These are phyloP conservation scores for Leucophenga montana DNA, from an alignment of 2,888 invertebrate genomes.

Conservation along the genomic window DNA sequence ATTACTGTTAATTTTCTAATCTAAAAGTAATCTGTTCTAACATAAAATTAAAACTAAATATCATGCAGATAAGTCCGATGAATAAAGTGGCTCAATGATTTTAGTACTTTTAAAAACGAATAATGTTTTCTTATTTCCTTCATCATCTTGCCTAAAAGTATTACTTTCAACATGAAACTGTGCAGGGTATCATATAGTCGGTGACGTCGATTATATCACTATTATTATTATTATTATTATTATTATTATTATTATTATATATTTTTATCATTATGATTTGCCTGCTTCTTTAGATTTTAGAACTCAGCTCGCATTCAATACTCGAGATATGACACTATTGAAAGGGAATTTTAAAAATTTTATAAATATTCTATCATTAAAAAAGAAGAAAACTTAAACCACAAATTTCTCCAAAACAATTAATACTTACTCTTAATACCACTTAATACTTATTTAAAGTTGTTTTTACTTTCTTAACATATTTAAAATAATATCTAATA, in stretches of 20 bases:
- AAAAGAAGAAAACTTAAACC: no score
- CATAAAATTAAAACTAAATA: no score
- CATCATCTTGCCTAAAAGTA: no score
- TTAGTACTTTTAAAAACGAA: no score
- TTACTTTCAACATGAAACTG: no score
- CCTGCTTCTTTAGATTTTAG: conserved; percentile 2
- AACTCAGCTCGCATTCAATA: not conserved
- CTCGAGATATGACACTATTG: not conserved
- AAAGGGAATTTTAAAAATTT: conserved; percentile 20
- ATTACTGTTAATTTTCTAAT: no score
- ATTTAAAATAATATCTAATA: not conserved
- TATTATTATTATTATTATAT: not conserved
- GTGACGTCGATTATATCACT: not conserved
- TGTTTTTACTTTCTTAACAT: conserved; percentile 4
- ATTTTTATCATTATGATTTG: not conserved
- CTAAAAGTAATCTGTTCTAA: no score
- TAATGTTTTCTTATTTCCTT: no score
- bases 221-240: not conserved
- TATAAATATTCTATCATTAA: not conserved
- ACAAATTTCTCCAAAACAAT: not conserved
- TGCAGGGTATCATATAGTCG: no score
- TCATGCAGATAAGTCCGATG: no score
- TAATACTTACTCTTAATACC: conserved; percentile 38
- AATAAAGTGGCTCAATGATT: no score
- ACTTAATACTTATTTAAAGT: not conserved